Base-by-base conservation (phyloP, 1,140 invertebrate genomes). In the Tribolium madens region DNA sequence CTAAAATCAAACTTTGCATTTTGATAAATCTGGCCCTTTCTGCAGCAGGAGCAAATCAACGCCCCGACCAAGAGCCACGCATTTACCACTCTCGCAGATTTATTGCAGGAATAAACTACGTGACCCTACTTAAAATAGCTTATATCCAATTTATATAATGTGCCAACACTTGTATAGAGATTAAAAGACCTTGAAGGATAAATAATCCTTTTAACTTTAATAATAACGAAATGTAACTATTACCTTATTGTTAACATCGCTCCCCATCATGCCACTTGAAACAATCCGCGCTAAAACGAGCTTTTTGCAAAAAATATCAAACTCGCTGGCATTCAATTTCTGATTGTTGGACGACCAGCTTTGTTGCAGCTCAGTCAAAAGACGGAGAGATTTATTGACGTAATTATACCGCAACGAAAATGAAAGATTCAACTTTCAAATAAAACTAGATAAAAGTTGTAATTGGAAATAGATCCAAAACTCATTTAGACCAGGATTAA, bases 71-170 rank as follows among this genome's bases (percentile, higher is more conserved):
- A 9, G 21, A 64, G 57, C 57, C 57, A 64, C 21, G 57, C 57
- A 64, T 64, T 64, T 64, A 64, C 57, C 57, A 64, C 57, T 64
- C 57, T 64, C 57, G 57, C n/a, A 64, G 57, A 64, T 64, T 64
- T 64, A 64, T 64, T 33, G 26, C 57, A 64, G 57, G 52, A 57
- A 64, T 64, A 64, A 64, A 64, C 47, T 72, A 50, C 70, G 46
- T 52, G 70, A 52, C 50, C 70, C 70, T 72, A 52, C 50, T 50
- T 72, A 72, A 72, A 72, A 72, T 48, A 48, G 70, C 50, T 72
- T 72, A 72, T 33, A 72, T 72, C 50, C 70, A 72, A 72, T 72
- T 72, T 72, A 72, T 72, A 48, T 48, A 72, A 72, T 47, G 47
- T 71, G 47, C n/a, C 5, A 48, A 71, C 68, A 72, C 57, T 64